These are phyloP conservation scores for Parotocinclus haroldoi DNA, from an alignment of 2,797 vertebrate species.

Conservation along the genomic window DNA sequence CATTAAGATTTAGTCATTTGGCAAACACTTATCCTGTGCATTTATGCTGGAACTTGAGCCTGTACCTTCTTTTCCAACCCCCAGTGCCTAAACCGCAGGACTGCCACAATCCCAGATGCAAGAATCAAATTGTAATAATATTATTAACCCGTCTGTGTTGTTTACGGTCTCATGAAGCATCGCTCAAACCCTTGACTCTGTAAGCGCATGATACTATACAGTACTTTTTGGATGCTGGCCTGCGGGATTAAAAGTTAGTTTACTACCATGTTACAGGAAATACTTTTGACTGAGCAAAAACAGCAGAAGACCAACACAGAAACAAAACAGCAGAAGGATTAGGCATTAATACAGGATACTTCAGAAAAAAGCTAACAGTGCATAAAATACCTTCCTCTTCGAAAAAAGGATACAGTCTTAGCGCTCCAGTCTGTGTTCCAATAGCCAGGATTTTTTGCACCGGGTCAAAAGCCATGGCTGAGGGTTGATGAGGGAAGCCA, in stretches of 20 bases:
- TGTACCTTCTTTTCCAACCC: too few species aligned
- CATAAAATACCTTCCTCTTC: slow-evolving; percentile 5
- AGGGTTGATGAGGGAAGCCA: slow-evolving; percentile 95
- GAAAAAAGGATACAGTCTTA: slow-evolving; percentile 96
- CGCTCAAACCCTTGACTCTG: neutral
- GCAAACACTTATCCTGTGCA: too few species aligned
- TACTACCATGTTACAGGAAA: too few species aligned
- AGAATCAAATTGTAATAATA: neutral
- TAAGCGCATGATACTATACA: neutral
- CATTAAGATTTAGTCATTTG: too few species aligned
- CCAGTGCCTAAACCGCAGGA: too few species aligned
- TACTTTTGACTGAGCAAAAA: too few species aligned
- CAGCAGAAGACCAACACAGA: too few species aligned
- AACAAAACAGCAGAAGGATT: too few species aligned
- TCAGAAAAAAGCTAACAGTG: neutral
- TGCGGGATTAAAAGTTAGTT: neutral
- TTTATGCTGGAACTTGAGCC: too few species aligned
- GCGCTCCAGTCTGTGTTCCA: slow-evolving; percentile 90
- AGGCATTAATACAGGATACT: too few species aligned
- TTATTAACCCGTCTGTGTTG: neutral
- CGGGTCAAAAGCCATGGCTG: slow-evolving; percentile 96
- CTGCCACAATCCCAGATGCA: neutral
- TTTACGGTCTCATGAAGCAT: neutral
- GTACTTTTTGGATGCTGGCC: neutral
- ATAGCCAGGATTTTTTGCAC: slow-evolving; percentile 97